Conservation (phyloP, 2,113 vertebrate species). For the Zosterops japonicus region DNA sequence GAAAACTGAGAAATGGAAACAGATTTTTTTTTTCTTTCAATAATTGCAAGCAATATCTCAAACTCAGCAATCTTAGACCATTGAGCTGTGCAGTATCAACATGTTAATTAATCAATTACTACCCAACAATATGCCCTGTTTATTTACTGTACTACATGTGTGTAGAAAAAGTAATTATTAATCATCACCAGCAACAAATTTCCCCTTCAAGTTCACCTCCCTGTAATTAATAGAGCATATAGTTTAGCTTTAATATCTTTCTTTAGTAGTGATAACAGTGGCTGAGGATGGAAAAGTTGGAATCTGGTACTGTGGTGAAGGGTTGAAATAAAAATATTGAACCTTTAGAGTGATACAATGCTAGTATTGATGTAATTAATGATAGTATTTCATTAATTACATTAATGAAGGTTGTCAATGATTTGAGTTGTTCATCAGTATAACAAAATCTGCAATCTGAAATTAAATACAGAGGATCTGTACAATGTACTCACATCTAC, state of each 20-base stretch:
- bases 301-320: neutral
- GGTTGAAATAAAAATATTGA: neutral
- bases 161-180: constrained; percentile 69
- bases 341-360: neutral
- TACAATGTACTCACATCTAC: neutral
- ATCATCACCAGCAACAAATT: constrained; percentile 70
- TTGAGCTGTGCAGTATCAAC: constrained; percentile 54
- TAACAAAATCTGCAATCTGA: neutral
- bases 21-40: constrained; percentile 53
- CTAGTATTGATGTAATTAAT: neutral
- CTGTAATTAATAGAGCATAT: constrained; percentile 67
- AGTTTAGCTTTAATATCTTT: constrained; percentile 56
- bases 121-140: constrained; percentile 42
- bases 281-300: neutral
- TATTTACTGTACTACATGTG: constrained; percentile 59
- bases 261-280: constrained; percentile 22
- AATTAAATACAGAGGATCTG: neutral
- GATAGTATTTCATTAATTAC: neutral
- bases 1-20: constrained; percentile 45
- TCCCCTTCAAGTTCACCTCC: constrained; percentile 64
- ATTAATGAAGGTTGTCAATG: neutral
- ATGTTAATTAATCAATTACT: constrained; percentile 76
- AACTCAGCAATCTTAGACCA: constrained; percentile 66
- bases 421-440: neutral
- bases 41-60: constrained; percentile 70